These are phyloP conservation scores for Rhagonycha fulva DNA, from an alignment of 2,888 invertebrate genomes.

Conservation along the genomic window DNA sequence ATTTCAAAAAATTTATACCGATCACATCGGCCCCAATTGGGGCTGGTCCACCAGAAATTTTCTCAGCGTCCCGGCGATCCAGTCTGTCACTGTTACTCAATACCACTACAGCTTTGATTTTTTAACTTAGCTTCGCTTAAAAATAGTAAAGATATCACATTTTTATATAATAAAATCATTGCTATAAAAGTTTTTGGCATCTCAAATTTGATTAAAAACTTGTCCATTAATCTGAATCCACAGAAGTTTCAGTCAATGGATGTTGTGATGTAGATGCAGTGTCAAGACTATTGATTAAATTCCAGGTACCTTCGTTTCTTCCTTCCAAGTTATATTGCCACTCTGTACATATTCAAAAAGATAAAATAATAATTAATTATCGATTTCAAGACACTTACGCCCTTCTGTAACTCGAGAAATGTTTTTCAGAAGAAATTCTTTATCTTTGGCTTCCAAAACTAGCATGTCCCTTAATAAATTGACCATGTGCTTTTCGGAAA, in stretches of 20 bases:
- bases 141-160: neutral
- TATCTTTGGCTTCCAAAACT: constrained; percentile 68
- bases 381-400: constrained; percentile 54
- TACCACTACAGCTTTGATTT: neutral
- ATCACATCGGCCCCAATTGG: too few species aligned
- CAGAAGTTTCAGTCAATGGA: neutral
- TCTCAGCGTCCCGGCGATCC: too few species aligned
- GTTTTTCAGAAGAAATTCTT: constrained; percentile 68
- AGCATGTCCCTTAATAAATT: constrained; percentile 66
- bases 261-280: neutral
- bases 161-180: neutral
- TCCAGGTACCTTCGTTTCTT: neutral
- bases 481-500: constrained; percentile 66
- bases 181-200: neutral
- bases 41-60: too few species aligned
- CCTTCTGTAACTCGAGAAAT: constrained; percentile 65
- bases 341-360: constrained; percentile 4
- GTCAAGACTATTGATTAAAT: neutral
- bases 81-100: too few species aligned
- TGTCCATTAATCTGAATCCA: neutral
- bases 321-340: constrained; percentile 22
- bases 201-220: neutral
- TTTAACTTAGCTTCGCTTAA: neutral
- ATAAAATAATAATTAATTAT: neutral
- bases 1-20: too few species aligned